phyloP scores from a whole-genome alignment of 2,797 vertebrate species.

The Valencia hispanica region DNA sequence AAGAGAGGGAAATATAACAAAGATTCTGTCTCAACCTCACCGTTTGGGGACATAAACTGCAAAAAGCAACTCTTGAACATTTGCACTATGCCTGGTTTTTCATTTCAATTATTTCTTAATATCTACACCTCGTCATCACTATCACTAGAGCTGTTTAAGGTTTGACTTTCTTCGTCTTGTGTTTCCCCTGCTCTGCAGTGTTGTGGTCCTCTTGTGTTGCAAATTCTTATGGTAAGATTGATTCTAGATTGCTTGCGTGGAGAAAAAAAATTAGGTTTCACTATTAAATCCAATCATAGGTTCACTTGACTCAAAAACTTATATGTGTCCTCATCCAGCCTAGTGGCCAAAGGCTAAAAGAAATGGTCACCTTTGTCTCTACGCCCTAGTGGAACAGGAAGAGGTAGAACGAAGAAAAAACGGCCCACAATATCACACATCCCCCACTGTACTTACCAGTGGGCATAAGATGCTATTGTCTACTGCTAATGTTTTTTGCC shows the following conservation, averaged over 20 bases:
- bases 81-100: background rate
- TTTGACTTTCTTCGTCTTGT: background rate
- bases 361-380: no score
- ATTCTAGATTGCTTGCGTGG: background rate
- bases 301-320: no score
- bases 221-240: background rate
- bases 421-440: no score
- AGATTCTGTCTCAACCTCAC: background rate
- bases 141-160: background rate
- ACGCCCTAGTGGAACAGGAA: no score
- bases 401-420: no score
- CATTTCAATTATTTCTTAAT: background rate
- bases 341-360: background rate
- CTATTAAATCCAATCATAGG: no score
- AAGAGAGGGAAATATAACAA: constrained; percentile 15
- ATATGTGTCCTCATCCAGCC: background rate
- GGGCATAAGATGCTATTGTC: no score
- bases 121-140: background rate
- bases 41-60: background rate
- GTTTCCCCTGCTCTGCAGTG: background rate
- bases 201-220: background rate
- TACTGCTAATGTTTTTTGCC: no score
- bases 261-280: background rate
- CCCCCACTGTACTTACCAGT: no score
- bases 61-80: background rate